These are phyloP conservation scores for Oxyteleia sp. DNA, from an alignment of 2,888 invertebrate genomes.

Conservation along the genomic window DNA sequence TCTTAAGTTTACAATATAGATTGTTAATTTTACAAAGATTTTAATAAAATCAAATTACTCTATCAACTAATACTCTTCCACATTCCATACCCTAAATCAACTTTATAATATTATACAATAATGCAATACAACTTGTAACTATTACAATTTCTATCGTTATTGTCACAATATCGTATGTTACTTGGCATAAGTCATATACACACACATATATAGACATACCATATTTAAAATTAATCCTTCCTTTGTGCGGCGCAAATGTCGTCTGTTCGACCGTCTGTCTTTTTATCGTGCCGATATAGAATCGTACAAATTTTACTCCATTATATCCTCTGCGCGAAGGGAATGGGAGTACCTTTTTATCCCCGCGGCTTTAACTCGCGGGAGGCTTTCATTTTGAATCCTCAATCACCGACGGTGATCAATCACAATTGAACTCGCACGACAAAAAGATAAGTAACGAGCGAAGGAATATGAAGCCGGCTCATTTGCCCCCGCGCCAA, in stretches of 20 bases:
- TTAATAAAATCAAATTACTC: too few species aligned
- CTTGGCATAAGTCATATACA: too few species aligned
- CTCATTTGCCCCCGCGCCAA: constrained; percentile 19
- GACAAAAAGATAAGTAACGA: constrained; percentile 47
- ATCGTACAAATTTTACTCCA: constrained; percentile 86
- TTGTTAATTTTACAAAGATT: too few species aligned
- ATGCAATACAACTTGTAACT: too few species aligned
- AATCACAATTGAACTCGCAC: constrained; percentile 61
- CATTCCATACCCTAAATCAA: too few species aligned
- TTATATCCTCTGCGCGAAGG: constrained; percentile 80
- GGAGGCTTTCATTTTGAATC: constrained; percentile 84
- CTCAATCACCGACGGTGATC: constrained; percentile 85
- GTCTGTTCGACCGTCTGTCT: constrained; percentile 82
- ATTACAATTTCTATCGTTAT: too few species aligned
- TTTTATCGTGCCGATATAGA: constrained; percentile 86
- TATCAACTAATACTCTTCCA: too few species aligned
- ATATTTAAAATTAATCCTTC: constrained; percentile 87
- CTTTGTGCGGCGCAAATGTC: constrained; percentile 82
- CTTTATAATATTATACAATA: too few species aligned
- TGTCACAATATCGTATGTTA: too few species aligned
- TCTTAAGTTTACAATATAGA: too few species aligned
- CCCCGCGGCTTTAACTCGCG: constrained; percentile 78
- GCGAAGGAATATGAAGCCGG: constrained; percentile 33
- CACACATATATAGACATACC: constrained; percentile 67
- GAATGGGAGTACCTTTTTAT: constrained; percentile 82